Conservation (phyloP, 2,113 vertebrate genomes). For the Bos javanicus region DNA sequence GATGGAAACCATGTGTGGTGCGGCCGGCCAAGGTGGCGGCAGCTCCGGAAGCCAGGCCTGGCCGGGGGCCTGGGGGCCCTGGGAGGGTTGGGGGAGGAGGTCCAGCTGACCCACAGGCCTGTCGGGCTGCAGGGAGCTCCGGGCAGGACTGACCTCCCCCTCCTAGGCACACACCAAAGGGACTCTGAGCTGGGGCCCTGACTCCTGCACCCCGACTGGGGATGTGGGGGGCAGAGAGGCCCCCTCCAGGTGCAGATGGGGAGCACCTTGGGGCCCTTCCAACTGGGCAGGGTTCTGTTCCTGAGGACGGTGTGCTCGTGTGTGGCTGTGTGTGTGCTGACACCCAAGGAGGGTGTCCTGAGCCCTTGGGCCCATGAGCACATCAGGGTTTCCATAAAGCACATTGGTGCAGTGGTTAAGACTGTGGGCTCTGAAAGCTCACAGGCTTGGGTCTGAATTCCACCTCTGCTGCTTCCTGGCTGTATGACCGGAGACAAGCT, state of each 20-base stretch:
- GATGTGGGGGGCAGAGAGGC: not conserved
- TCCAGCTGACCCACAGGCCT: not conserved
- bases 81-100: not conserved
- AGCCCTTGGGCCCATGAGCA: not conserved
- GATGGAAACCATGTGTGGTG: conserved; percentile 78
- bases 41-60: conserved; percentile 62
- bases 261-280: not conserved
- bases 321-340: not conserved
- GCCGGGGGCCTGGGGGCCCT: conserved; percentile 41
- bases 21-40: conserved; percentile 57
- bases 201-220: no score
- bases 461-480: not conserved
- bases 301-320: not conserved
- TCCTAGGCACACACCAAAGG: not conserved
- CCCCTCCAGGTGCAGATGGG: not conserved
- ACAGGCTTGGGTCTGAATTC: not conserved
- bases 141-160: not conserved
- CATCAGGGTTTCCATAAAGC: not conserved
- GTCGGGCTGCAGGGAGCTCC: not conserved
- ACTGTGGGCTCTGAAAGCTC: not conserved
- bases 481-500: not conserved
- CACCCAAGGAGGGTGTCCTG: not conserved
- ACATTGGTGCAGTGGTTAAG: not conserved
- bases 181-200: not conserved
- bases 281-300: not conserved